Conservation (phyloP, 2,888 invertebrate genomes). For the Desoria tigrina region DNA sequence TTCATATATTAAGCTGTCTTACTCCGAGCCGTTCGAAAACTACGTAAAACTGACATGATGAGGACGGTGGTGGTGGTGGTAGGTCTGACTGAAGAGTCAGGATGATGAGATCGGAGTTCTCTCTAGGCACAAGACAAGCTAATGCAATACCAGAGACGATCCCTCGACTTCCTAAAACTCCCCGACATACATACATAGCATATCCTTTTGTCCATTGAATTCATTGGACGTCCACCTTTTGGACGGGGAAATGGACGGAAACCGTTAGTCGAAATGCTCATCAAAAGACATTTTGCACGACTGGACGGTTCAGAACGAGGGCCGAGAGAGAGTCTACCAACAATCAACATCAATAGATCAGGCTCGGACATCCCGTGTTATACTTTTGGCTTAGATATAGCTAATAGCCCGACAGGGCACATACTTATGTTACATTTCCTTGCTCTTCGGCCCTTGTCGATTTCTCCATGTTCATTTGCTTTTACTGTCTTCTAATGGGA, state of each 20-base stretch:
- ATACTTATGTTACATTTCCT: constrained; percentile 1
- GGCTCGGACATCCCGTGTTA: too few species aligned
- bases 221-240: constrained; percentile 2
- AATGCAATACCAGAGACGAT: too few species aligned
- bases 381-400: not conserved
- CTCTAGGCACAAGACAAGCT: too few species aligned
- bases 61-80: too few species aligned
- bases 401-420: not conserved
- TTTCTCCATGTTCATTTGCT: too few species aligned
- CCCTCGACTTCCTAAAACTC: too few species aligned
- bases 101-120: too few species aligned
- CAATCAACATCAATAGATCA: constrained; percentile 13
- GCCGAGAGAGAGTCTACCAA: constrained; percentile 3
- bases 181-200: not conserved
- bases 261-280: constrained; percentile 10
- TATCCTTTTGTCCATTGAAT: not conserved
- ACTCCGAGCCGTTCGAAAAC: too few species aligned
- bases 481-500: constrained; percentile 13
- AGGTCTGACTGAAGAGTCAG: too few species aligned
- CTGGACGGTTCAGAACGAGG: constrained; percentile 11
- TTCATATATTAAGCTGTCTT: too few species aligned
- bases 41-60: too few species aligned
- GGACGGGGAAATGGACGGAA: constrained; percentile 14
- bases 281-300: constrained; percentile 23
- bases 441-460: too few species aligned